Percentiles rank a stretch among this genome's conserved stretches.
These are phyloP conservation scores for Cynoglossus semilaevis DNA, from an alignment of 2,113 vertebrate genomes.

Conservation along the genomic window DNA sequence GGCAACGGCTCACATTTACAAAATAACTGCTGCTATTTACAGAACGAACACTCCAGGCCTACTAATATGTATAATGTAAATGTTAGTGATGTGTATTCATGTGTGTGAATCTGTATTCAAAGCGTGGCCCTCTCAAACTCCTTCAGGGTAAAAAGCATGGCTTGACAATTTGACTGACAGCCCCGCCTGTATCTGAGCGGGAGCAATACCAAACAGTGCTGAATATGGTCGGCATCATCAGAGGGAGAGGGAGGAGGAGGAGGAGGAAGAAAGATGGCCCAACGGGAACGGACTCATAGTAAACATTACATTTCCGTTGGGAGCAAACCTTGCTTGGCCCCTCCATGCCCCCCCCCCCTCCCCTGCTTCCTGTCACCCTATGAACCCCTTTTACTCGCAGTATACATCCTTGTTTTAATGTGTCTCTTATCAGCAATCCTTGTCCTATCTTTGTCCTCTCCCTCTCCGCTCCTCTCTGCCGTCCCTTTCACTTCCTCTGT, in stretches of 20 bases:
- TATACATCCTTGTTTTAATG: conserved; percentile 16
- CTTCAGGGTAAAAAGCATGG: background rate
- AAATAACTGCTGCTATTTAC: background rate
- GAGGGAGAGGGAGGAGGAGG: conserved; percentile 7
- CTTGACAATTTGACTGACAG: conserved; percentile 30
- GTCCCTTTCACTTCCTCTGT: conserved; percentile 3
- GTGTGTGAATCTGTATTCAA: conserved; percentile 16
- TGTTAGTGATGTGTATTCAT: background rate
- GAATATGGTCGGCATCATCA: conserved; percentile 26
- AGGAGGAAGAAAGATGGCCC: conserved; percentile 40
- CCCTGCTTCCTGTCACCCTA: conserved; percentile 14
- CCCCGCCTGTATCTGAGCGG: conserved; percentile 26
- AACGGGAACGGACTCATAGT: conserved; percentile 48
- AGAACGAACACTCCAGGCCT: background rate
- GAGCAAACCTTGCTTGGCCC: conserved; percentile 38
- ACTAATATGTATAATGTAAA: background rate
- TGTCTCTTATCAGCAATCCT: conserved; percentile 45
- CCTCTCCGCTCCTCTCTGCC: conserved; percentile 6
- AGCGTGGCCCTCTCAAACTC: conserved; percentile 1
- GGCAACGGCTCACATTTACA: conserved; percentile 3
- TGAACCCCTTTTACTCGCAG: conserved; percentile 30
- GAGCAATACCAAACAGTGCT: conserved; percentile 41
- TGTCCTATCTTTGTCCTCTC: conserved; percentile 27
- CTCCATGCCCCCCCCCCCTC: conserved; percentile 30
- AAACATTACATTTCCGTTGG: conserved; percentile 54